phyloP scores from a whole-genome alignment of 2,888 invertebrate genomes.

The Volucella zonaria region DNA sequence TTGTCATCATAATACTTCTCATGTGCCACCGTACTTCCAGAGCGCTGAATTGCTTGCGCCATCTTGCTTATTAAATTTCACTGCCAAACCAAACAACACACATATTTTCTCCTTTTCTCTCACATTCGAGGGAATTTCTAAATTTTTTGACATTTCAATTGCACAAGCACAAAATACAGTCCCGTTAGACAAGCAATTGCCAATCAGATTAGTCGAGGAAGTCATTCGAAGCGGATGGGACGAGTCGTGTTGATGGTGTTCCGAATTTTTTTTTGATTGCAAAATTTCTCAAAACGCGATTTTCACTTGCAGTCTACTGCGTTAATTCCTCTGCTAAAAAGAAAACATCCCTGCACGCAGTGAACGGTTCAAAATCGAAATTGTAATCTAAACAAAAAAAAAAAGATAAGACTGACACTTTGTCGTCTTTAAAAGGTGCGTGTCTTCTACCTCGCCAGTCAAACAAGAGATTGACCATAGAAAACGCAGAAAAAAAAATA shows the following conservation, averaged over 20 bases:
- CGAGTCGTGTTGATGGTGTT: conserved; percentile 23
- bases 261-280: conserved; percentile 19
- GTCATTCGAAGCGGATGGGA: conserved; percentile 33
- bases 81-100: conserved; percentile 5
- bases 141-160: conserved; percentile 33
- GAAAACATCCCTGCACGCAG: neutral
- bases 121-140: neutral
- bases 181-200: conserved; percentile 46
- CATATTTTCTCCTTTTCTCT: neutral
- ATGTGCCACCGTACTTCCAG: too few relatives aligned
- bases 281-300: conserved; percentile 5
- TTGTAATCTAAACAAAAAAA: neutral
- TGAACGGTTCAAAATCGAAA: conserved; percentile 23
- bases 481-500: neutral
- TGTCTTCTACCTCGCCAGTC: neutral
- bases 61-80: conserved; percentile 24
- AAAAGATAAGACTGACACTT: conserved; percentile 9
- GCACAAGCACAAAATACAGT: conserved; percentile 21
- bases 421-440: conserved; percentile 4
- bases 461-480: too few relatives aligned
- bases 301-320: neutral
- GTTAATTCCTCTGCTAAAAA: conserved; percentile 4
- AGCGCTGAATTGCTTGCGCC: conserved; percentile 38
- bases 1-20: too few relatives aligned
- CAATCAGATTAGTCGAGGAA: conserved; percentile 61